A percentile compares a stretch with the other conserved stretches of the same genome.
Conservation (phyloP, 2,113 vertebrate species). For the Oreotrochilus melanogaster region DNA sequence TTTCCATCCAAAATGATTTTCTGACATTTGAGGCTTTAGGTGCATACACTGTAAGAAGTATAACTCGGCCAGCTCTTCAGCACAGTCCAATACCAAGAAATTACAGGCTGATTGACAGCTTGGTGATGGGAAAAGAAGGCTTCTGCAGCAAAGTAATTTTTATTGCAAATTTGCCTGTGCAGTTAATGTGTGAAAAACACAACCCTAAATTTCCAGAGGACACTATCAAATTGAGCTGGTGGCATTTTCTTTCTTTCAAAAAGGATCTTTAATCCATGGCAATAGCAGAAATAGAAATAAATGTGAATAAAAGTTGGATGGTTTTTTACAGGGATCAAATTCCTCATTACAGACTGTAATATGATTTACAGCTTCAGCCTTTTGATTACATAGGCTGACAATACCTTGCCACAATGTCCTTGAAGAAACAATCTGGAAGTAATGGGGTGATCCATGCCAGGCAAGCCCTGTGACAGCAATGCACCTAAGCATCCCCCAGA, state of each 20-base stretch:
- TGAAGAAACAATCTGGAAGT: not conserved
- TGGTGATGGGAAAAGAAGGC: constrained; percentile 6
- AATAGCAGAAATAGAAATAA: constrained; percentile 7
- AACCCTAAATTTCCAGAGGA: constrained; percentile 28
- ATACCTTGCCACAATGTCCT: rapidly evolving
- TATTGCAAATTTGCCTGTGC: constrained; percentile 42
- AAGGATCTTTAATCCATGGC: not conserved
- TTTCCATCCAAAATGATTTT: not conserved
- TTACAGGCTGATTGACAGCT: constrained; percentile 41
- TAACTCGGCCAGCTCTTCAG: not conserved
- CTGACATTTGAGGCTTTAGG: constrained; percentile 17
- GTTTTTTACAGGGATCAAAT: not conserved
- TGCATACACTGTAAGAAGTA: not conserved
- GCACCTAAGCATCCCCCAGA: not conserved
- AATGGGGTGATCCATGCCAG: not conserved
- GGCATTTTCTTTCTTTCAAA: not conserved
- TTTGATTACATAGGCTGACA: not conserved
- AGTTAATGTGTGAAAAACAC: constrained; percentile 23
- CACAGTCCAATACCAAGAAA: not conserved
- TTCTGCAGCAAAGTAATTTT: constrained; percentile 31
- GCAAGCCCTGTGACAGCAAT: not conserved
- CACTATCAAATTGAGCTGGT: not conserved
- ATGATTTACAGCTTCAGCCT: not conserved
- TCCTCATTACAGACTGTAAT: not conserved
- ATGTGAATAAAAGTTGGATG: not conserved